These are phyloP conservation scores for Biston stratarius DNA, from an alignment of 2,888 invertebrate species.

Conservation along the genomic window DNA sequence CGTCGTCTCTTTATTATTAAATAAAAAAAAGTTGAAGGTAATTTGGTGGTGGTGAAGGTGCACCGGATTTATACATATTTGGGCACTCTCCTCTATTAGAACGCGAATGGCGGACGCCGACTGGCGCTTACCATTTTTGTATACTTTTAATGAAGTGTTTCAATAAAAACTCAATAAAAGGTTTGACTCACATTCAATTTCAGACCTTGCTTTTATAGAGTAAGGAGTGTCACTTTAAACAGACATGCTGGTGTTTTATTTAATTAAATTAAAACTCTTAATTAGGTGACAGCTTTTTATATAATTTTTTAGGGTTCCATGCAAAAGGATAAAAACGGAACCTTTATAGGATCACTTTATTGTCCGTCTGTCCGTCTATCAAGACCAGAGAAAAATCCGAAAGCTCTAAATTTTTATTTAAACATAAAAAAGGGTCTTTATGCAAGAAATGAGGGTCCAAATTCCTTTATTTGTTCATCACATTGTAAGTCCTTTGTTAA, in stretches of 20 bases:
- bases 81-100: constrained; percentile 13
- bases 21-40: constrained; percentile 4
- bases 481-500: no score
- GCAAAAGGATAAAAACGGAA: no score
- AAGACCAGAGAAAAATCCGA: no score
- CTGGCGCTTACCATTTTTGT: constrained; percentile 9
- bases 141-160: constrained; percentile 11
- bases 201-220: neutral
- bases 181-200: neutral
- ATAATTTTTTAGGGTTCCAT: no score
- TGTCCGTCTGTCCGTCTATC: no score
- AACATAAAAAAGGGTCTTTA: no score
- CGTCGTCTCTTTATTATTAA: no score
- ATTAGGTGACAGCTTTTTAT: neutral
- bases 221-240: neutral
- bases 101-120: neutral
- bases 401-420: no score
- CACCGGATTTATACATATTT: constrained; percentile 14
- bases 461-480: no score
- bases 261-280: neutral
- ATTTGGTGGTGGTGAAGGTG: neutral
- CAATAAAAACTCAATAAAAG: constrained; percentile 9
- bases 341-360: no score
- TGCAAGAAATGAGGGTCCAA: no score
- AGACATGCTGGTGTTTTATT: neutral